Evolutionary conservation across 1,140 invertebrate genomes (phyloP).

Genomic region (Danaus melanippus): DNA sequence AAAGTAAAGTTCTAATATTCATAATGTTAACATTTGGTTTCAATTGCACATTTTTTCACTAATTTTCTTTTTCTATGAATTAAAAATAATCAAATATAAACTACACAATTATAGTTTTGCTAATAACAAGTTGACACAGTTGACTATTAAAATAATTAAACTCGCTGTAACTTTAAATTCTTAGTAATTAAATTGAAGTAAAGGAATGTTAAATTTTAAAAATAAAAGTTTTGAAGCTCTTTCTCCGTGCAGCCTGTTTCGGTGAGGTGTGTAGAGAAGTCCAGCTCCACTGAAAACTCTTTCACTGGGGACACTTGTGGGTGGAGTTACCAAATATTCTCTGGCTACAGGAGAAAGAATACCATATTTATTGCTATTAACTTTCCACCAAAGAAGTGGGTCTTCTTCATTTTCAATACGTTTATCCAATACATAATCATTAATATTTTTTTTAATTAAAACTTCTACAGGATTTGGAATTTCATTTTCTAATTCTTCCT

Average conservation of each 20-base stretch:
- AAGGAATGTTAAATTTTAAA: constrained; percentile 21
- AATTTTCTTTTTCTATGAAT: too few relatives aligned
- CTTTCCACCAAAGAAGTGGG: constrained; percentile 27
- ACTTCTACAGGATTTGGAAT: constrained; percentile 22
- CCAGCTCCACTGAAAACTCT: constrained; percentile 22
- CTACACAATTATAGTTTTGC: too few relatives aligned
- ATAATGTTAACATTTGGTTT: too few relatives aligned
- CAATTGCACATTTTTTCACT: too few relatives aligned
- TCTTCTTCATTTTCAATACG: constrained; percentile 23
- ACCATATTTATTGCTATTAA: constrained; percentile 25
- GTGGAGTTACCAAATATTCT: constrained; percentile 23
- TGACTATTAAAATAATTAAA: constrained; percentile 5
- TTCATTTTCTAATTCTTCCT: constrained; percentile 24
- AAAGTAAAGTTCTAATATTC: too few relatives aligned
- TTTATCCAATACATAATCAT: constrained; percentile 25
- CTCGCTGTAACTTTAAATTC: constrained; percentile 8
- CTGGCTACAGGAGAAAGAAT: constrained; percentile 24
- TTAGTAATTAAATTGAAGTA: constrained; percentile 20
- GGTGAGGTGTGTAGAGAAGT: constrained; percentile 23
- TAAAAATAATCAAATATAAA: too few relatives aligned
- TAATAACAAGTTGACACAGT: too few relatives aligned
- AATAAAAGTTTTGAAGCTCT: constrained; percentile 19
- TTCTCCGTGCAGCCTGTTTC: constrained; percentile 21
- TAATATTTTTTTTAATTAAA: constrained; percentile 22
- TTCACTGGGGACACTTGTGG: constrained; percentile 20